Conservation (phyloP, 2,888 invertebrate species). For the Argyresthia albistria region DNA sequence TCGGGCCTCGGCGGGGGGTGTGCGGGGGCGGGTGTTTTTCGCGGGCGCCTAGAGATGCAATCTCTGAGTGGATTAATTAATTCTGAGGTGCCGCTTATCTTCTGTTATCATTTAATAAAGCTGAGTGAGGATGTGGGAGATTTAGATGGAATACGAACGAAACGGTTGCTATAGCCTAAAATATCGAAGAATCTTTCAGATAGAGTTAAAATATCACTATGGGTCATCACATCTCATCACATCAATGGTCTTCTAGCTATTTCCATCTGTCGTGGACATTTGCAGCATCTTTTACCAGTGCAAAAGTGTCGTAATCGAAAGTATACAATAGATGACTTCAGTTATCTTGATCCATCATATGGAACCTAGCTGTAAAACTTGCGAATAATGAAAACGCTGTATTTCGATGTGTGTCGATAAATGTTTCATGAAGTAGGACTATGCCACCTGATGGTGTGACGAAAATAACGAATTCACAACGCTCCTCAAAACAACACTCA, state of each 20-base stretch:
- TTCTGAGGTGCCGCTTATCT: conserved; percentile 71
- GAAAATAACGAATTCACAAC: conserved; percentile 69
- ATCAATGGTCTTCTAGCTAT: too few species aligned
- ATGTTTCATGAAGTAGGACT: conserved; percentile 62
- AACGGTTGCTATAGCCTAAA: background rate
- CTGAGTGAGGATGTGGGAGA: background rate
- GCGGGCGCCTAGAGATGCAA: conserved; percentile 53
- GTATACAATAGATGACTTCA: too few species aligned
- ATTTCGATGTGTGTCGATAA: conserved; percentile 48
- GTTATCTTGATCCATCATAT: too few species aligned
- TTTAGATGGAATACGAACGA: background rate
- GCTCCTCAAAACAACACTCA: conserved; percentile 72
- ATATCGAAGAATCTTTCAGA: too few species aligned
- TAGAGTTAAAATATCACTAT: too few species aligned
- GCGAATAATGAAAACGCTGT: too few species aligned
- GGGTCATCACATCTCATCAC: too few species aligned
- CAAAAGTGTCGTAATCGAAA: too few species aligned
- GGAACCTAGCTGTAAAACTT: background rate
- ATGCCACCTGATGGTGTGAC: conserved; percentile 61
- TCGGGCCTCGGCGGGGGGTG: conserved; percentile 16
- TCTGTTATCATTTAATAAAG: conserved; percentile 62
- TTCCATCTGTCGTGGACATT: too few species aligned
- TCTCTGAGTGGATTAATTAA: conserved; percentile 73
- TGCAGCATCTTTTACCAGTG: too few species aligned
- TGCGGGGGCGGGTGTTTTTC: conserved; percentile 18